These are phyloP conservation scores for Dolichotis patagonum DNA, from an alignment of 2,113 vertebrate genomes.

Conservation along the genomic window DNA sequence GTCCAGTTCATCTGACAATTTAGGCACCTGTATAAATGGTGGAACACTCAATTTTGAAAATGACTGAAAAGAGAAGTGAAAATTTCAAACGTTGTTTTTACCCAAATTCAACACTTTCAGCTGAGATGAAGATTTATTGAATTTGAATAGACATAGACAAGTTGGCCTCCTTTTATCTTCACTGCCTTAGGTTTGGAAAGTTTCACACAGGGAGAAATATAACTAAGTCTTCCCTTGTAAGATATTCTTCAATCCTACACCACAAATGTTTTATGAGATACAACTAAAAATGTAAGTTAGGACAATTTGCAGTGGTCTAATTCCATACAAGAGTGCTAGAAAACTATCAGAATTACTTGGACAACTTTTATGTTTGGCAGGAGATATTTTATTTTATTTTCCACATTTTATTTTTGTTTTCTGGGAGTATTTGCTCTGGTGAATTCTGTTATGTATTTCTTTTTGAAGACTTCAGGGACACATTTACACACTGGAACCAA, in stretches of 20 bases:
- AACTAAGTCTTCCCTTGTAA: conserved; percentile 74
- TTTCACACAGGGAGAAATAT: conserved; percentile 65
- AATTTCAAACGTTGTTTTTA: not conserved
- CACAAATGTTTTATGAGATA: not conserved
- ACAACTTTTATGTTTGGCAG: not conserved
- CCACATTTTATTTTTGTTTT: conserved; percentile 16
- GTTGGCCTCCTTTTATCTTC: conserved; percentile 21
- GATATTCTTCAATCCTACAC: conserved; percentile 64
- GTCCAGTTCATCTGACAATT: not conserved
- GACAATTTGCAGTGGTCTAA: not conserved
- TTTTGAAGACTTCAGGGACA: not conserved
- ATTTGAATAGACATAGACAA: conserved; percentile 30
- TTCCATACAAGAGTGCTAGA: not conserved
- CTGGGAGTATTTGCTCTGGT: not conserved
- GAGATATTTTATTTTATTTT: not conserved
- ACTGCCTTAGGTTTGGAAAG: conserved; percentile 53
- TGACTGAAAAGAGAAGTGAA: not conserved
- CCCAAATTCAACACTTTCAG: conserved; percentile 1
- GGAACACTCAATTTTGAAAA: not conserved
- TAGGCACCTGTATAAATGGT: not conserved
- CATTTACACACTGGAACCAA: not conserved
- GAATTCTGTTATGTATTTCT: not conserved
- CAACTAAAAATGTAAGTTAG: not conserved
- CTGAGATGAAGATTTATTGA: conserved; percentile 41
- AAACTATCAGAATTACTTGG: conserved; percentile 19